Conservation (phyloP, 2,797 vertebrate genomes). For the Takifugu ocellatus region DNA sequence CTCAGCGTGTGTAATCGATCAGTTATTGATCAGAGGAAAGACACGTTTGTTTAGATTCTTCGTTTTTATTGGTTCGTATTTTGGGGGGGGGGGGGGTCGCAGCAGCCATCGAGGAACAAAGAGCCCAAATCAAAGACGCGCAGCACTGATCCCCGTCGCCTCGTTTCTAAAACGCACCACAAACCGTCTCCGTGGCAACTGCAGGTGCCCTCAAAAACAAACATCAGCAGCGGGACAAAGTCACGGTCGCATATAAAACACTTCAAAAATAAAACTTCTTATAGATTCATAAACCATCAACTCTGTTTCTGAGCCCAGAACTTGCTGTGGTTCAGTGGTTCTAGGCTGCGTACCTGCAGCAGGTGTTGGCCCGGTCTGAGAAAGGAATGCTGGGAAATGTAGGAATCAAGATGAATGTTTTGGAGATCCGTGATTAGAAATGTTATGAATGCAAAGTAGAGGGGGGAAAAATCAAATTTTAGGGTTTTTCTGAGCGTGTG, state of each 20-base stretch:
- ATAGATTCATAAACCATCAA: too few species aligned
- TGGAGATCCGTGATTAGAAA: too few species aligned
- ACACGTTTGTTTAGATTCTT: slow-evolving; percentile 39
- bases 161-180: slow-evolving; percentile 35
- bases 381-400: too few species aligned
- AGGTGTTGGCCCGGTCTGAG: too few species aligned
- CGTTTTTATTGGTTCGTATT: slow-evolving; percentile 76
- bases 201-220: slow-evolving; percentile 70
- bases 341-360: too few species aligned
- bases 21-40: slow-evolving; percentile 8
- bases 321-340: too few species aligned
- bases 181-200: slow-evolving; percentile 20
- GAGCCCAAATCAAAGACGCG: slow-evolving; percentile 49
- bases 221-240: slow-evolving; percentile 47
- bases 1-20: too few species aligned
- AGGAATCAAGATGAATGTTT: too few species aligned
- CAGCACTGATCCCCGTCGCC: slow-evolving; percentile 53
- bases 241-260: too few species aligned
- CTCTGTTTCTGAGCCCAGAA: too few species aligned
- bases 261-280: too few species aligned
- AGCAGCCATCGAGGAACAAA: slow-evolving; percentile 64
- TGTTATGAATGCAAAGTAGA: neutral
- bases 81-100: slow-evolving; percentile 58
- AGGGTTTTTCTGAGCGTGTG: too few species aligned
- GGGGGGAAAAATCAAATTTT: slow-evolving; percentile 8